Evolutionary conservation across 1,140 invertebrate species (phyloP), one percentile per base, ranked within the genome.

Genomic region (Melanaphis sacchari): DNA sequence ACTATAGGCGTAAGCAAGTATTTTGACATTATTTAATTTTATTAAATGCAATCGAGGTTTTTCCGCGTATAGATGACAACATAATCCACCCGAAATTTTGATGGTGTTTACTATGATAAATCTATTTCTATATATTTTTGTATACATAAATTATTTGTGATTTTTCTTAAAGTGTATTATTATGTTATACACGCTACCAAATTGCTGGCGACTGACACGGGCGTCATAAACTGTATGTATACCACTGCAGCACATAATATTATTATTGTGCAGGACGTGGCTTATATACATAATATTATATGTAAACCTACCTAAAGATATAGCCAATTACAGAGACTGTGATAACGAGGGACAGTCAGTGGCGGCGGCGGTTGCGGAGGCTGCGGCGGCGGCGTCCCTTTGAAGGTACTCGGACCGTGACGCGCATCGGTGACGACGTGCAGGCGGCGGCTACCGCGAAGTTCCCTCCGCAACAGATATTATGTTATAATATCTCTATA

Each of bases 321-420:
- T 8, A 38, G 88, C 88, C 49, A 90, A 90, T 90, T 90, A 59
- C 52, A 11, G 38, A 26, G 26, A 22, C 26, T 24, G 52, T 90
- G 89, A 90, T 90, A 90, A 90, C 89, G 89, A 90, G 59, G 59
- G 89, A 90, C 89, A n/a, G 38, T 66, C 54, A 41, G 46, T 38
- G 87, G 87, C 87, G 41, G 36, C 87, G 82, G 38, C 85, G 31
- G n/a, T 5, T 52, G 40, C 6, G 7, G 43, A 9, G 85, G 31
- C 85, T 15, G 22, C 11, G 88, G 89, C 89, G 89, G 89, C 52
- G 89, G 89, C 89, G 89, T 90, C 89, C 89, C 54, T 90, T 90
- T 90, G 89, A 90, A 41, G 26, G 41, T 5, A 24, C 89, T 11
- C 54, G 54, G 89, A 66, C 89, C 89, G 89, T 90, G 52, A 90